Evolutionary conservation across 2,113 vertebrate genomes (phyloP), one percentile per base, ranked within the genome.

Genomic region (Triplophysa tibetana): DNA sequence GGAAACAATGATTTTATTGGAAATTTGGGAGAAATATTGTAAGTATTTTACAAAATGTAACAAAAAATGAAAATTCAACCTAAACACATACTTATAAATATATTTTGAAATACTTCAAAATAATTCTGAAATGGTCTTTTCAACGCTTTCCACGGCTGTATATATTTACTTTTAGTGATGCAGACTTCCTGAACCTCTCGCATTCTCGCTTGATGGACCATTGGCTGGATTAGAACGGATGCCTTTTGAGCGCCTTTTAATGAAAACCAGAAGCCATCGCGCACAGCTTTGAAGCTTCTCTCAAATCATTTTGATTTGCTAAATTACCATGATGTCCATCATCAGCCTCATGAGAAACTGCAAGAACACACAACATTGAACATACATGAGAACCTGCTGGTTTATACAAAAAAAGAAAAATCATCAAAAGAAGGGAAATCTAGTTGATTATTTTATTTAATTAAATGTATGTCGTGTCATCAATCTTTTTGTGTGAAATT

Each of bases 211-310:
- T 17, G 8, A 56, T n/a, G 54, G 19, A 56, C 41, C 45, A 23
- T 68, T 68, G 41, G 6, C 38, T 68, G 41, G 65, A 68, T 48
- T 68, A 68, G 4, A 6, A 45, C 6, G 4, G 41, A 68, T 48
- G n/a, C 41, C 6, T 5, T 21, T 64, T 76, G 41, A 66, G 65
- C 62, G 14, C 24, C 48, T 66, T 26, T 54, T 77, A 65, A 66
- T 33, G 45, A 56, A 54, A 66, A 38, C 10, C 19, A 66, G 26
- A 11, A 72, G 70, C 24, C 56, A n/a, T 38, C 19, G 1, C 24
- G 10, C 29, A 52, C 50, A n/a, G 16, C 9, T 50, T 65, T 12
- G 26, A 50, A 24, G 45, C 75, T 76, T 26, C 12, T 29, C 63
- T 77, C n/a, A 41, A 4, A 4, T 77, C 17, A 29, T 6, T 52